phyloP scores from a whole-genome alignment of 2,113 vertebrate species.

The Pachypanchax playfairii region DNA sequence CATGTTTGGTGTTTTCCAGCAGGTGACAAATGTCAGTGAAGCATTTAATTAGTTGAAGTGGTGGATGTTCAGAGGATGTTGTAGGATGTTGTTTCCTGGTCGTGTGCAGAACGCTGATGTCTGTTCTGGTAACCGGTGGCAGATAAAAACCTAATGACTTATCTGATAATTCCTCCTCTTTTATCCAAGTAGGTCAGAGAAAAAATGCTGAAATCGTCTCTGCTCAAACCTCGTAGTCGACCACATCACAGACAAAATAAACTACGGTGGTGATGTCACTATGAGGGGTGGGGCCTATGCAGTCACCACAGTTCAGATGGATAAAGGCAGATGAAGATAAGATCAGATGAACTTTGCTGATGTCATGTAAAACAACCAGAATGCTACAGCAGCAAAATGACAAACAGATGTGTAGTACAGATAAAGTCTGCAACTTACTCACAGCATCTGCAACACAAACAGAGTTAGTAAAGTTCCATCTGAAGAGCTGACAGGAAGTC shows the following conservation, averaged over 20 bases:
- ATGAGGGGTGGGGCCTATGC: neutral
- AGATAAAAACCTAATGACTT: neutral
- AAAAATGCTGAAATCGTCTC: slow-evolving; percentile 44
- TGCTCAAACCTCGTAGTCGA: slow-evolving; percentile 16
- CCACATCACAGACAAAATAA: slow-evolving; percentile 16
- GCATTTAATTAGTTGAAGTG: neutral
- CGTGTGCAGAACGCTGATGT: slow-evolving; percentile 22
- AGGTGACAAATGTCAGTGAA: no score
- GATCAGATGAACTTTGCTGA: slow-evolving; percentile 6
- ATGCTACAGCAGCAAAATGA: neutral
- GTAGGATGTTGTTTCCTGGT: neutral
- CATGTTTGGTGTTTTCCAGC: no score
- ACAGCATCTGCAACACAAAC: neutral
- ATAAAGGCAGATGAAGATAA: slow-evolving; percentile 8
- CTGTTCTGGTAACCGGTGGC: slow-evolving; percentile 20
- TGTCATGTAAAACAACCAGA: neutral
- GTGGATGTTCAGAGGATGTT: neutral
- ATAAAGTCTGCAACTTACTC: neutral
- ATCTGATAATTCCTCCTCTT: neutral
- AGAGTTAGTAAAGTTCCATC: neutral
- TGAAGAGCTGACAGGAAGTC: slow-evolving; percentile 1
- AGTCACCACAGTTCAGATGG: neutral
- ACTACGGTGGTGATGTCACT: slow-evolving; percentile 9
- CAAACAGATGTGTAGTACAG: neutral
- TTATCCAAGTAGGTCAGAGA: slow-evolving; percentile 41